A percentile compares a stretch with the other conserved stretches of the same genome.
Conservation (phyloP, 1,140 invertebrate genomes). For the silkworm (Bombyx mori) region DNA sequence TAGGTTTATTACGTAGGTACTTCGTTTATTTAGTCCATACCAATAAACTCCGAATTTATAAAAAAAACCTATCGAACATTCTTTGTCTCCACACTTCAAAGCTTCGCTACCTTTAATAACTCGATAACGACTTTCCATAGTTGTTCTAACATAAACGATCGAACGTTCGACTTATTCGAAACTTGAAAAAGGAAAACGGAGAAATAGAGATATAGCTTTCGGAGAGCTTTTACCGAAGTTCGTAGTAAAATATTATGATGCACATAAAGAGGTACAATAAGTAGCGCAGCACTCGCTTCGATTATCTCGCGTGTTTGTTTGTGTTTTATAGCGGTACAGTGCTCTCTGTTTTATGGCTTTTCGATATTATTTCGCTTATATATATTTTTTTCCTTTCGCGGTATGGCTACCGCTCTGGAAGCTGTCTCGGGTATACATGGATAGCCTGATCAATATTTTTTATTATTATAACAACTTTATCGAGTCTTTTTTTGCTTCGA, state of each 20-base stretch:
- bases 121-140: too few species aligned
- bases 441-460: conserved; percentile 7
- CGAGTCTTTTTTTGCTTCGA: not conserved
- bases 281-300: conserved; percentile 45
- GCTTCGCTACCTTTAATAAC: too few species aligned
- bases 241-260: conserved; percentile 63
- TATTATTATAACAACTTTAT: not conserved
- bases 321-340: conserved; percentile 58
- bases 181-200: too few species aligned
- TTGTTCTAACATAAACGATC: too few species aligned
- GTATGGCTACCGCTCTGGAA: conserved; percentile 26
- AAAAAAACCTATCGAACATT: too few species aligned
- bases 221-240: conserved; percentile 28
- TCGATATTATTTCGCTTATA: conserved; percentile 60
- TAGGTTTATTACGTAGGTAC: too few species aligned
- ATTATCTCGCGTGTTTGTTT: conserved; percentile 62
- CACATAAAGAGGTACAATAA: conserved; percentile 60
- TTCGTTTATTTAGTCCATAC: too few species aligned
- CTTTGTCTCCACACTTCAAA: too few species aligned
- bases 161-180: too few species aligned
- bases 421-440: too few species aligned
- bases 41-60: too few species aligned
- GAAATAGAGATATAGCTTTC: too few species aligned
- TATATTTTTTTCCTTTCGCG: conserved; percentile 50
- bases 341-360: conserved; percentile 53